A percentile compares a stretch with the other conserved stretches of the same genome.
These are phyloP conservation scores for Macrophya alboannulata DNA, from an alignment of 2,888 invertebrate genomes.

Conservation along the genomic window DNA sequence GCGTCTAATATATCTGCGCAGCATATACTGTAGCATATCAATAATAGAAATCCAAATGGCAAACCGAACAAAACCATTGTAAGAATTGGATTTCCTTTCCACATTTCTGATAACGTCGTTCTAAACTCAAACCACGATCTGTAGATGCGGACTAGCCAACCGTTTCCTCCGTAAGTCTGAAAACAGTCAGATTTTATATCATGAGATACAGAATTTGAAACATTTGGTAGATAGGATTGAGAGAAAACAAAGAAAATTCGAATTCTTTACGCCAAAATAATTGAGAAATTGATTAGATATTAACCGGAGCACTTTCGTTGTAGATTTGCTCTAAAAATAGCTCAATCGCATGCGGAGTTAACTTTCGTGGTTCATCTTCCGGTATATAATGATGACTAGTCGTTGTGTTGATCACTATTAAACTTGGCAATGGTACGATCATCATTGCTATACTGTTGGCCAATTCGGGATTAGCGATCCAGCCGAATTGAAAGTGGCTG, in stretches of 20 bases:
- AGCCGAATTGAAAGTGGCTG: slow-evolving; percentile 94
- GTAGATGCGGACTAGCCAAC: slow-evolving; percentile 88
- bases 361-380: slow-evolving; percentile 90
- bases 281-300: slow-evolving; percentile 62
- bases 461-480: slow-evolving; percentile 94
- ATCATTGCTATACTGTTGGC: slow-evolving; percentile 97
- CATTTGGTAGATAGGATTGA: neutral
- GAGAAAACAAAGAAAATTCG: neutral
- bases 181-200: slow-evolving; percentile 66
- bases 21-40: slow-evolving; percentile 97
- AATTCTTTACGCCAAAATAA: neutral
- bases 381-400: slow-evolving; percentile 97
- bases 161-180: slow-evolving; percentile 93
- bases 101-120: slow-evolving; percentile 91
- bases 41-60: slow-evolving; percentile 94
- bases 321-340: slow-evolving; percentile 89
- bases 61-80: slow-evolving; percentile 96
- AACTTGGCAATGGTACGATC: slow-evolving; percentile 90
- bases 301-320: slow-evolving; percentile 90
- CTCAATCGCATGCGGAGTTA: slow-evolving; percentile 90
- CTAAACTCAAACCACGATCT: slow-evolving; percentile 93
- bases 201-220: neutral
- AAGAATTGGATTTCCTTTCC: slow-evolving; percentile 95
- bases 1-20: slow-evolving; percentile 98
- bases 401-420: slow-evolving; percentile 95